These are phyloP conservation scores for Formica selysi DNA, from an alignment of 1,140 invertebrate species.

Conservation along the genomic window DNA sequence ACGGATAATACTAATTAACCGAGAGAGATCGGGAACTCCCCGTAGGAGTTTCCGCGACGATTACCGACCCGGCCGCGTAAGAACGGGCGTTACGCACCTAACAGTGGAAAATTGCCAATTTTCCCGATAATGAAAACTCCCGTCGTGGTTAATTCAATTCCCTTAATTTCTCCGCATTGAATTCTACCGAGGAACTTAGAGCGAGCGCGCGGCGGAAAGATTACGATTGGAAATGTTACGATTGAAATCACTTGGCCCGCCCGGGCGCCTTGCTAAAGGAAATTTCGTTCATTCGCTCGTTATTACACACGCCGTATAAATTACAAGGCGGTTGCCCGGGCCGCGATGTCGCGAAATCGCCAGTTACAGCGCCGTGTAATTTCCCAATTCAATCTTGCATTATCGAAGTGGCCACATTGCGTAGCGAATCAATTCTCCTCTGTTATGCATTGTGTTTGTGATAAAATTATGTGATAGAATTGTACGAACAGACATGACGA, in stretches of 20 bases:
- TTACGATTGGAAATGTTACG: slow-evolving; percentile 67
- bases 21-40: slow-evolving; percentile 73
- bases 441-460: slow-evolving; percentile 38
- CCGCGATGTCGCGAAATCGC: slow-evolving; percentile 61
- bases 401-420: slow-evolving; percentile 32
- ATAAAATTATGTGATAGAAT: slow-evolving; percentile 21
- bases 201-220: slow-evolving; percentile 59
- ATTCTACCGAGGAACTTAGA: slow-evolving; percentile 70
- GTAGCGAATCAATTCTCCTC: slow-evolving; percentile 37
- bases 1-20: slow-evolving; percentile 77
- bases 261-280: slow-evolving; percentile 39
- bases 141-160: slow-evolving; percentile 84
- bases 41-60: slow-evolving; percentile 76
- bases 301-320: slow-evolving; percentile 56
- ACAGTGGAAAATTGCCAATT: slow-evolving; percentile 85
- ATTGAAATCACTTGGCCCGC: slow-evolving; percentile 59
- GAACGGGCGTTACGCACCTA: slow-evolving; percentile 80
- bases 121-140: slow-evolving; percentile 85
- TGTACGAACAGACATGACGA: not conserved
- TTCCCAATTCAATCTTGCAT: slow-evolving; percentile 62
- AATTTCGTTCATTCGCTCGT: slow-evolving; percentile 53
- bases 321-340: slow-evolving; percentile 60
- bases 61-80: slow-evolving; percentile 77
- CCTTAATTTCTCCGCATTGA: slow-evolving; percentile 83
- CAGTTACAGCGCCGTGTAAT: slow-evolving; percentile 50